Percentiles rank a stretch among this genome's conserved stretches.
Conservation (phyloP, 2,113 vertebrate genomes). For the Toxotes chatareus region DNA sequence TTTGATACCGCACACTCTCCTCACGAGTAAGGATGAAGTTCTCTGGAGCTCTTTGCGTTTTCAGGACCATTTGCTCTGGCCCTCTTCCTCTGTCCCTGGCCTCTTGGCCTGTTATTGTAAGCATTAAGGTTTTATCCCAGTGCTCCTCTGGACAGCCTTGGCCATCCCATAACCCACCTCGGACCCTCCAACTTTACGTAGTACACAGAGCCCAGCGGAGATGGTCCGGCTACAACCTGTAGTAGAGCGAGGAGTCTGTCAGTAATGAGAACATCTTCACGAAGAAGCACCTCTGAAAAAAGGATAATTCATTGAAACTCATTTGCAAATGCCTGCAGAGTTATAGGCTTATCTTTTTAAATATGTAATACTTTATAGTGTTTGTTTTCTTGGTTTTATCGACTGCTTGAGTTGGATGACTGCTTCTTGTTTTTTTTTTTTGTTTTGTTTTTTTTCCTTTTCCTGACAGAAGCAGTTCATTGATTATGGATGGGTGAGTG, state of each 20-base stretch:
- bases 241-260: slow-evolving; percentile 66
- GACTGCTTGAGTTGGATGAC: slow-evolving; percentile 69
- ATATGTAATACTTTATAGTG: slow-evolving; percentile 70
- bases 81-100: slow-evolving; percentile 61
- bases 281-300: slow-evolving; percentile 66
- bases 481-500: slow-evolving; percentile 67
- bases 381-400: slow-evolving; percentile 67
- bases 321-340: slow-evolving; percentile 75
- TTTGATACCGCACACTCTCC: slow-evolving; percentile 82
- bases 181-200: slow-evolving; percentile 71
- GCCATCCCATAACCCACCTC: slow-evolving; percentile 55
- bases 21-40: slow-evolving; percentile 69
- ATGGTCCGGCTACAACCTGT: slow-evolving; percentile 62
- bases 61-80: slow-evolving; percentile 72
- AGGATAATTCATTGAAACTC: slow-evolving; percentile 72
- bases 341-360: slow-evolving; percentile 70
- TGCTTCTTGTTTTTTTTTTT: slow-evolving; percentile 49
- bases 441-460: slow-evolving; percentile 38
- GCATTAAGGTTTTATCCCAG: slow-evolving; percentile 74
- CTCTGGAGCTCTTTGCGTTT: slow-evolving; percentile 65
- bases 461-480: slow-evolving; percentile 62
- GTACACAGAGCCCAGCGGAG: slow-evolving; percentile 70
- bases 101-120: slow-evolving; percentile 69
- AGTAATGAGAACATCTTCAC: slow-evolving; percentile 56
- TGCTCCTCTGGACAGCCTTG: slow-evolving; percentile 69